These are phyloP conservation scores for Hozukius guyotensis DNA, from an alignment of 2,797 vertebrate species.

Conservation along the genomic window DNA sequence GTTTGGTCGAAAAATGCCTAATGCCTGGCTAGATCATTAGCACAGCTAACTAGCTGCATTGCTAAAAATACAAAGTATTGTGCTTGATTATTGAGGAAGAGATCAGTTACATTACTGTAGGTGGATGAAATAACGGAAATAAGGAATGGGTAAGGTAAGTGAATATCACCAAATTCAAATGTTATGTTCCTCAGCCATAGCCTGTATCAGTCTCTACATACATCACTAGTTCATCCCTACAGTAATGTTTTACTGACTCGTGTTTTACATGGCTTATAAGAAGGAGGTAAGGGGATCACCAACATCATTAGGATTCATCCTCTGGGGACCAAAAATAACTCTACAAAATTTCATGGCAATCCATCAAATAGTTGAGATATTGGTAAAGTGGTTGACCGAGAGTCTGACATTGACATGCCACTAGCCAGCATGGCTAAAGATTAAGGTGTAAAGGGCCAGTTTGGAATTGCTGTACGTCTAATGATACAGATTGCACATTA, in stretches of 20 bases:
- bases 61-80: no score
- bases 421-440: neutral
- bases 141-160: no score
- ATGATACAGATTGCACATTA: neutral
- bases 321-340: neutral
- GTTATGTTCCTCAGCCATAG: neutral
- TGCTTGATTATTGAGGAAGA: no score
- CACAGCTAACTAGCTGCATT: no score
- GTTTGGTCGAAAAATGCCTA: no score
- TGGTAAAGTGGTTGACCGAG: neutral
- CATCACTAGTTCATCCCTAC: neutral
- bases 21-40: no score
- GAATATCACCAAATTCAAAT: no score
- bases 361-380: neutral
- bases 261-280: neutral
- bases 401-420: neutral
- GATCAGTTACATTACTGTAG: no score
- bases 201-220: neutral
- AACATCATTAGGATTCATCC: neutral
- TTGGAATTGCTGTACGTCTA: neutral
- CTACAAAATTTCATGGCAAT: neutral
- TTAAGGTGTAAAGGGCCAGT: neutral
- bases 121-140: no score
- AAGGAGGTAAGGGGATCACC: neutral
- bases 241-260: neutral